These are phyloP conservation scores for Brachylomia viminalis DNA, from an alignment of 2,888 invertebrate genomes.

Conservation along the genomic window DNA sequence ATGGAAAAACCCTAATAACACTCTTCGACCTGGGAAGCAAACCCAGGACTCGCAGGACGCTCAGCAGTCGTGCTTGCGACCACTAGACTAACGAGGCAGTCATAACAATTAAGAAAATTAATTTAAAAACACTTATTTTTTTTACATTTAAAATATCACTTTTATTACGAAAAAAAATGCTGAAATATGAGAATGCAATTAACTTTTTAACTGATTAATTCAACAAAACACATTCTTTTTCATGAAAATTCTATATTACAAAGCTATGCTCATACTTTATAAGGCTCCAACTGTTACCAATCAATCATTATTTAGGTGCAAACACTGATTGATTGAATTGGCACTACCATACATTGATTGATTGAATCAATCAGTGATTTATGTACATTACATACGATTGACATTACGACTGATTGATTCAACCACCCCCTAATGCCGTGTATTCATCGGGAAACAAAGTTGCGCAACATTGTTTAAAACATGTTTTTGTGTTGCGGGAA, in stretches of 20 bases:
- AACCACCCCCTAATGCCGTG: conserved; percentile 4
- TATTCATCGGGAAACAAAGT: not conserved
- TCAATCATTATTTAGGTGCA: conserved; percentile 7
- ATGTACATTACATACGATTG: not conserved
- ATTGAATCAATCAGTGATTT: conserved; percentile 7
- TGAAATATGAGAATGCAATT: not conserved
- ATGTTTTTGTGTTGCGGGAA: not conserved
- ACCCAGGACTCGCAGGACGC: no score
- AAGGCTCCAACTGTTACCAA: conserved; percentile 34
- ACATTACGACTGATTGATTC: conserved; percentile 19
- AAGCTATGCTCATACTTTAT: conserved; percentile 8
- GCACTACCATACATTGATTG: conserved; percentile 7
- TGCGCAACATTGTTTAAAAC: not conserved
- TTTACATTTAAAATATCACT: not conserved
- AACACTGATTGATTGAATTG: conserved; percentile 31
- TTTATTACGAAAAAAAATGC: not conserved
- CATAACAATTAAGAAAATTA: not conserved
- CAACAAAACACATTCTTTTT: not conserved
- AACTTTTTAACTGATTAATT: not conserved
- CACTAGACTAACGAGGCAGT: not conserved
- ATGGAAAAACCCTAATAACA: not conserved
- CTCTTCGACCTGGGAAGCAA: not conserved
- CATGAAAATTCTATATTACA: conserved; percentile 20
- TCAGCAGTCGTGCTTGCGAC: not conserved
- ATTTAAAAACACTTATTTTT: not conserved